These are phyloP conservation scores for Vollenhovia emeryi DNA, from an alignment of 1,140 invertebrate genomes.

Conservation along the genomic window DNA sequence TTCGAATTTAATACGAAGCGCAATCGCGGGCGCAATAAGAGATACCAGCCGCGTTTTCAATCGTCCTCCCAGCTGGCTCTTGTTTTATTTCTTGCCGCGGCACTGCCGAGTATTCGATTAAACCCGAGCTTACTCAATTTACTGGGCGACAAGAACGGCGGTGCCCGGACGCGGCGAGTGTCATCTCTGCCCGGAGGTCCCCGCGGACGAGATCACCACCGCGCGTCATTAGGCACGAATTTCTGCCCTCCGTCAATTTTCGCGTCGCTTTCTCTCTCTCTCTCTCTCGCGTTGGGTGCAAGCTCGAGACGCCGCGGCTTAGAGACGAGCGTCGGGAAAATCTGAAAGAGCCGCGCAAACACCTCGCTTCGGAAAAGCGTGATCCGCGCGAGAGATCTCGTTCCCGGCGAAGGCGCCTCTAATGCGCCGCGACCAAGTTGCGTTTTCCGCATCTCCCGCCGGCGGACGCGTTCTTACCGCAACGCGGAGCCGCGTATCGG, in stretches of 20 bases:
- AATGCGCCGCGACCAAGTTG: background rate
- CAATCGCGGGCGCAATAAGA: conserved; percentile 29
- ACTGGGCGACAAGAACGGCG: conserved; percentile 35
- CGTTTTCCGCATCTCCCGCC: background rate
- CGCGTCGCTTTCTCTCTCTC: background rate
- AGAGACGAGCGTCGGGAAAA: background rate
- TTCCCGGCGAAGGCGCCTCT: background rate
- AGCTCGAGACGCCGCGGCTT: background rate
- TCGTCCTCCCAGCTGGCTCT: conserved; percentile 12
- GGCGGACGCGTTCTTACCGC: background rate
- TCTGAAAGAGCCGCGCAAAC: background rate
- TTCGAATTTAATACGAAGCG: conserved; percentile 45
- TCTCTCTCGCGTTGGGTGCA: background rate
- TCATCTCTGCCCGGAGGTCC: conserved; percentile 19
- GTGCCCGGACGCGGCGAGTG: background rate
- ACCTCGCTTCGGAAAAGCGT: background rate
- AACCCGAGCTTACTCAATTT: conserved; percentile 54
- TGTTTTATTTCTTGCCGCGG: conserved; percentile 32
- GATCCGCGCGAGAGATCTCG: background rate
- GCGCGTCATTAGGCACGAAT: conserved; percentile 21
- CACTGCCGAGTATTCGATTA: conserved; percentile 51
- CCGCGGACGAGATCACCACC: background rate
- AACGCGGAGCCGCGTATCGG: conserved; percentile 1
- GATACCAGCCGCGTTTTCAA: conserved; percentile 37
- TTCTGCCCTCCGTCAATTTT: background rate